Conservation (phyloP, 2,113 vertebrate species). For the Ia io region DNA sequence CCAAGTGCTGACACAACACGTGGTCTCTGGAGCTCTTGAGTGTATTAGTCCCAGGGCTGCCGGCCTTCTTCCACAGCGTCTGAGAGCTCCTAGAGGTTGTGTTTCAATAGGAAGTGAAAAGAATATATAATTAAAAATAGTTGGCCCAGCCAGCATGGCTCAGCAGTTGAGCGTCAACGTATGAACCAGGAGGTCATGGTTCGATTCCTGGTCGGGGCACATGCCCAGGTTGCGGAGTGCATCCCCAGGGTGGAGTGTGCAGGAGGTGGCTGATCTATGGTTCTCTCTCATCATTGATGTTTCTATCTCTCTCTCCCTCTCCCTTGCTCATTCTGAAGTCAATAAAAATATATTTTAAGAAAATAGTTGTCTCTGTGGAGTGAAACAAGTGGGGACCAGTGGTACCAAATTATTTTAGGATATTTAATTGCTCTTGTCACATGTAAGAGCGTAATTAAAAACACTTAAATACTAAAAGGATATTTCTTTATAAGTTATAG, state of each 20-base stretch:
- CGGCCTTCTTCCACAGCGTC: background rate
- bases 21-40: background rate
- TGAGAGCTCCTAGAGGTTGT: background rate
- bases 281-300: too few relatives aligned
- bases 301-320: too few relatives aligned
- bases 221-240: too few relatives aligned
- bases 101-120: background rate
- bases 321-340: too few relatives aligned
- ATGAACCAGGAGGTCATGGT: too few relatives aligned
- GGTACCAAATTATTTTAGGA: background rate
- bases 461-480: background rate
- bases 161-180: too few relatives aligned
- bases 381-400: background rate
- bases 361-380: background rate
- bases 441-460: background rate
- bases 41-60: background rate
- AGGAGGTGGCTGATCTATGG: too few relatives aligned
- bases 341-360: too few relatives aligned
- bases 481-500: background rate
- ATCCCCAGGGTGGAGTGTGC: too few relatives aligned
- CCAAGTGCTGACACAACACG: fast-evolving
- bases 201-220: too few relatives aligned
- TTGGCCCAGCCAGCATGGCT: background rate
- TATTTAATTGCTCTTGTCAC: background rate
- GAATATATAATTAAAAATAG: background rate